Evolutionary conservation across 2,797 vertebrate species (phyloP), one percentile per base, ranked within the genome.

Genomic region (Channallabes apus): DNA sequence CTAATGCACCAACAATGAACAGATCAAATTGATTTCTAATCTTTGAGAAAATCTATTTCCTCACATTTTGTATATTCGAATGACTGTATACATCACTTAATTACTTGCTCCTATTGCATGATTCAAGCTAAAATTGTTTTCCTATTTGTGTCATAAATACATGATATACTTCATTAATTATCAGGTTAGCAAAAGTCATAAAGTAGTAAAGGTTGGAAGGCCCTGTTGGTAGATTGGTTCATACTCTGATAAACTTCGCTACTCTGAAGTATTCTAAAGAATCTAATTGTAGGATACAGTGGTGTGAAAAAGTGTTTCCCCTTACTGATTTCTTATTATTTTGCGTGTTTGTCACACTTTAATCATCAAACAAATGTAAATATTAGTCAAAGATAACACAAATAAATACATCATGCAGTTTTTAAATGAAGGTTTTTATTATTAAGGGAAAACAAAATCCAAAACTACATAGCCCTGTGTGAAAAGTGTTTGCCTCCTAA

Each of bases 41-140:
- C 12, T 32, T 78, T n/a, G 11, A 3, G 77, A 79, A 62, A 79
- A 62, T 62, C 58, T 41, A 79, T 79, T 79, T 62, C 77, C 77
- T 79, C 59, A 62, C 32, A 41, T 79, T 79, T 35, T 79, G 58
- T 15, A 27, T 41, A 79, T 79, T 41, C 41, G 22, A 61, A 35
- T 62, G 22, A 27, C 58, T 79, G 12, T 41, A 15, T 41, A 59
- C 5, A 3, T 61, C 29, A 61, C 20, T 61, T 15, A 24, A 78
- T n/a, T 79, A 27, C 32, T 32, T 76, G 51, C 3, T 56, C 51
- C 51, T 35, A 77, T 35, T 22, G 27, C 27, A 35, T 58, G 27
- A 58, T 58, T 77, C 32, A 35, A 22, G 27, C 32, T 58, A 56
- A 58, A 77, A 56, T 58, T 22, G 8, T 29, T 76, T 29, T 3